Conservation (phyloP, 2,888 invertebrate species). For the Leptopterna dolabrata region DNA sequence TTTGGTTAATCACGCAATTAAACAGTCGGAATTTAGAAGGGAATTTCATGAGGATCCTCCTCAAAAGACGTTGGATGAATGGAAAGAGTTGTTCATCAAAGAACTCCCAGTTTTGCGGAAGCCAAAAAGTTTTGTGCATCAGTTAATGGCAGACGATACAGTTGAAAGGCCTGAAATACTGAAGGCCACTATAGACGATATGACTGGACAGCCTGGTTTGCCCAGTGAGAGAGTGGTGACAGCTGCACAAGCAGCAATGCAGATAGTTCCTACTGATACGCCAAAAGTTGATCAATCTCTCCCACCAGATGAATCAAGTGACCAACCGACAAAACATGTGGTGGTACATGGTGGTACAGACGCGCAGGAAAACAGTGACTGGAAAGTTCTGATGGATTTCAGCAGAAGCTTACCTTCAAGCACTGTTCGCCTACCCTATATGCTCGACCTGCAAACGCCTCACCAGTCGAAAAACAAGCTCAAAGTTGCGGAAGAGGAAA, state of each 20-base stretch:
- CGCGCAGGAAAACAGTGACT: neutral
- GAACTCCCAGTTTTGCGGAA: constrained; percentile 27
- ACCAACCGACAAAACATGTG: neutral
- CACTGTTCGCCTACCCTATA: neutral
- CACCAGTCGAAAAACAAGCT: neutral
- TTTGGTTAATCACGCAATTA: constrained; percentile 23
- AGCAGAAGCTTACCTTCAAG: neutral
- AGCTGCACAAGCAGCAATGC: neutral
- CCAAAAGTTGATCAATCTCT: neutral
- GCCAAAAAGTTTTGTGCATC: constrained; percentile 4
- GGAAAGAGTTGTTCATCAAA: constrained; percentile 47
- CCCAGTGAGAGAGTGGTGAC: neutral
- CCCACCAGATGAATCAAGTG: too few species aligned
- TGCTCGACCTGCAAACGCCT: neutral
- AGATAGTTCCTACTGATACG: too few species aligned
- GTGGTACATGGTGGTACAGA: too few species aligned
- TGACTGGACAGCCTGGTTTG: neutral
- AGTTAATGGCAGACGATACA: neutral
- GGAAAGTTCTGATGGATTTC: neutral
- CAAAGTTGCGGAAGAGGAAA: neutral
- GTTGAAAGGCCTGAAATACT: neutral
- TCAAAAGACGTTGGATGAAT: constrained; percentile 24
- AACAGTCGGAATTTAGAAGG: neutral
- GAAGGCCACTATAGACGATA: neutral
- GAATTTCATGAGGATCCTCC: constrained; percentile 38